phyloP scores from a whole-genome alignment of 2,888 invertebrate species.

The Agonopterix heracliana region DNA sequence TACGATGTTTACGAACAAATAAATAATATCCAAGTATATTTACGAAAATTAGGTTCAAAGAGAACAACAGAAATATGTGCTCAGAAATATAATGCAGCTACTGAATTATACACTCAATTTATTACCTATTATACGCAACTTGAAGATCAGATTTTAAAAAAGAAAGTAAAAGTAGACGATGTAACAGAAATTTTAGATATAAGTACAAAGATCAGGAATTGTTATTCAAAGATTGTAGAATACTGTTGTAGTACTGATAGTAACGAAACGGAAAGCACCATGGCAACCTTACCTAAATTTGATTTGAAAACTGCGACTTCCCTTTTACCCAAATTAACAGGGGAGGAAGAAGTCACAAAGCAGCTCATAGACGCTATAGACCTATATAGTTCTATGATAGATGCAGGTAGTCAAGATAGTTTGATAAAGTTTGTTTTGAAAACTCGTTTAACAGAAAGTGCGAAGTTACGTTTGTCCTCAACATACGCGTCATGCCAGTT shows the following conservation, averaged over 20 bases:
- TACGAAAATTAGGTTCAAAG: neutral
- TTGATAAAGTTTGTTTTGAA: neutral
- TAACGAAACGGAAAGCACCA: neutral
- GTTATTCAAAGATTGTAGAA: neutral
- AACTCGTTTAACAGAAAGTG: neutral
- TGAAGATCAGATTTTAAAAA: too few species aligned
- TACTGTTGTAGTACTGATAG: neutral
- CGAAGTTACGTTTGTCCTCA: neutral
- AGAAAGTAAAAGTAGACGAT: neutral
- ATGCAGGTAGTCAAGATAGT: neutral
- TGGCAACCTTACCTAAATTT: neutral
- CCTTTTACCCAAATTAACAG: constrained; percentile 6
- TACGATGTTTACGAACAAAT: neutral
- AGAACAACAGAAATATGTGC: neutral
- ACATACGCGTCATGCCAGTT: neutral
- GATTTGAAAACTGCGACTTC: constrained; percentile 2
- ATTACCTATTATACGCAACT: too few species aligned
- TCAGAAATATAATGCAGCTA: neutral
- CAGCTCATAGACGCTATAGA: neutral
- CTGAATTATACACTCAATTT: too few species aligned
- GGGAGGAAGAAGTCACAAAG: neutral
- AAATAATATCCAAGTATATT: neutral
- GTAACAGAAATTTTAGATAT: neutral
- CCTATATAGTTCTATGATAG: neutral
- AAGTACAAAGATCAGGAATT: neutral